Evolutionary conservation across 37 sponge, comb jelly and placozoan species (phyloP).

Genomic region (Beroe forskalii): DNA sequence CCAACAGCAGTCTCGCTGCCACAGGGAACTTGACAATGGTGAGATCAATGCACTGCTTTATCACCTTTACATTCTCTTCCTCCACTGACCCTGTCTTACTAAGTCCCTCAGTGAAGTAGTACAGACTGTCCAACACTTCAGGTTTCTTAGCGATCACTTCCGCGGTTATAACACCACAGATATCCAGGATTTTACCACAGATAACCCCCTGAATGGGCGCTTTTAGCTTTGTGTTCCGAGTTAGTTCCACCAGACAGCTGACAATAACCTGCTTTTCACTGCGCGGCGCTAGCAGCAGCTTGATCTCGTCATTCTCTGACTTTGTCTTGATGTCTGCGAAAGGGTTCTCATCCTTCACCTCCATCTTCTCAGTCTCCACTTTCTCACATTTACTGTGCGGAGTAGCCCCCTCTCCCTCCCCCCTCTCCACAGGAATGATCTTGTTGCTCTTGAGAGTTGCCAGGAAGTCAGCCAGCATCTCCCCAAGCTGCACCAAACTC

Average conservation of each 20-base stretch:
- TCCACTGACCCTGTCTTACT: background rate
- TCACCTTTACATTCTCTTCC: background rate
- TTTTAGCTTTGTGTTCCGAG: background rate
- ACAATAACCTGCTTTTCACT: slow-evolving; percentile 45
- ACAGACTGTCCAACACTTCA: slow-evolving; percentile 36
- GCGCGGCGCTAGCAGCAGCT: background rate
- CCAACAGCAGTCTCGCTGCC: slow-evolving; percentile 2
- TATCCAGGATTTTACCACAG: background rate
- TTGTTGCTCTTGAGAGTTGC: background rate
- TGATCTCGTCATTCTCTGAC: slow-evolving; percentile 36
- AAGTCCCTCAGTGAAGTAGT: slow-evolving; percentile 36
- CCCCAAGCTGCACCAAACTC: background rate
- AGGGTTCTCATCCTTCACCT: background rate
- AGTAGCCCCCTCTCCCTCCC: background rate
- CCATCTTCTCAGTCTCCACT: background rate
- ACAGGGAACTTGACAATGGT: slow-evolving; percentile 44
- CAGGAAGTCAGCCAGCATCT: slow-evolving; percentile 12
- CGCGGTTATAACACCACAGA: background rate
- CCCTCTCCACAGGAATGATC: background rate
- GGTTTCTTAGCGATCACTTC: slow-evolving; percentile 17
- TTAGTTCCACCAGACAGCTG: slow-evolving; percentile 32
- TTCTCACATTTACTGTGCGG: background rate
- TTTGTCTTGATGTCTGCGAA: background rate
- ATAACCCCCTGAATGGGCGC: background rate
- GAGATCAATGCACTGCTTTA: slow-evolving; percentile 20